A percentile compares a stretch with the other conserved stretches of the same genome.
Evolutionary conservation across 2,113 vertebrate genomes (phyloP).

Genomic region (Xenus cinereus): DNA sequence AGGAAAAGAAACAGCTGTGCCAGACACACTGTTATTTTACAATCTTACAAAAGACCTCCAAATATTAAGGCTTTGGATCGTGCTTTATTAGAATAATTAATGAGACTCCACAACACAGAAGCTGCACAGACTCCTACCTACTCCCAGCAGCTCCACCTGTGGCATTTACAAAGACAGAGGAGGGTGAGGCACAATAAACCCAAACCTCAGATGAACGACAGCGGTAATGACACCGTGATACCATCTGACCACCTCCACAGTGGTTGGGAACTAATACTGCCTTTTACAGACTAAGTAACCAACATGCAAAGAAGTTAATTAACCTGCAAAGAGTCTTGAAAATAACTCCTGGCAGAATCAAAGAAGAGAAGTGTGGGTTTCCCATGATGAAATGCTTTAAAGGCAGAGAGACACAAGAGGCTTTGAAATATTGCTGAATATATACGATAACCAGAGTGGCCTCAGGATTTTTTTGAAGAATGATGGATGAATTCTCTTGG

Average conservation of each 20-base stretch:
- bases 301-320: background rate
- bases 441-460: background rate
- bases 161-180: background rate
- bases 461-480: background rate
- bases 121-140: background rate
- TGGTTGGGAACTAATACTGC: background rate
- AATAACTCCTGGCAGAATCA: background rate
- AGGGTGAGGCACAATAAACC: background rate
- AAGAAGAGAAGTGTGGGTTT: background rate
- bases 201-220: background rate
- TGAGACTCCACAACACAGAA: background rate
- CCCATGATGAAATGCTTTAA: background rate
- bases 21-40: background rate
- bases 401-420: background rate
- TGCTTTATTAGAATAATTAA: background rate
- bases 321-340: background rate
- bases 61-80: background rate
- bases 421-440: background rate
- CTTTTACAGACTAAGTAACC: background rate
- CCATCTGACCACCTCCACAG: background rate
- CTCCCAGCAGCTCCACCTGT: background rate
- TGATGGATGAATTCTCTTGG: rapidly evolving
- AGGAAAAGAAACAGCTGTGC: background rate
- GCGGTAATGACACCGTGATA: background rate
- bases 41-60: background rate